A percentile compares a stretch with the other conserved stretches of the same genome.
These are phyloP conservation scores for Xylocampa areola DNA, from an alignment of 2,888 invertebrate species.

Conservation along the genomic window DNA sequence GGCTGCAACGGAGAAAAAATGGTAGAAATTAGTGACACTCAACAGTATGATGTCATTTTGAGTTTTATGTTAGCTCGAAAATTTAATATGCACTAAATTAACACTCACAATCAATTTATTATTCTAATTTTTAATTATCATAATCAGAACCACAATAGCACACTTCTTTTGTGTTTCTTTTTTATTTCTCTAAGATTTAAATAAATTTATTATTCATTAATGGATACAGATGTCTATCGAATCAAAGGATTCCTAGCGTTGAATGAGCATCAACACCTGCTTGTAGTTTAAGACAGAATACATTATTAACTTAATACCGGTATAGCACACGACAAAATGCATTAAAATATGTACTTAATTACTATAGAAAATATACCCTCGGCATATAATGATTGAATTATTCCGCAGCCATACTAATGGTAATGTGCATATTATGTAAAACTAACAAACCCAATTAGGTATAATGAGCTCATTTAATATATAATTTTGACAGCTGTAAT, in stretches of 20 bases:
- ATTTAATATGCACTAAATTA: neutral
- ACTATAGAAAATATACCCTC: slow-evolving; percentile 30
- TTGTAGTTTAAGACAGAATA: neutral
- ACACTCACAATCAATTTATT: neutral
- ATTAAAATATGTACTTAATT: slow-evolving; percentile 28
- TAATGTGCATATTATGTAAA: slow-evolving; percentile 53
- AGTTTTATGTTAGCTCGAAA: neutral
- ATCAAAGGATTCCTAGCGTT: slow-evolving; percentile 9
- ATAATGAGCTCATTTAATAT: slow-evolving; percentile 48
- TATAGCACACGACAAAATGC: slow-evolving; percentile 3
- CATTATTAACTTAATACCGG: neutral
- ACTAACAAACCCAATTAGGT: slow-evolving; percentile 49
- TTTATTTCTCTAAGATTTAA: neutral
- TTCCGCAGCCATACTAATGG: slow-evolving; percentile 36
- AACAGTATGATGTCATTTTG: slow-evolving; percentile 47
- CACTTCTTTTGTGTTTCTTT: neutral
- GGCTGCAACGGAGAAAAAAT: slow-evolving; percentile 60
- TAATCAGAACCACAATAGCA: neutral
- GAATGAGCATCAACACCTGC: slow-evolving; percentile 4
- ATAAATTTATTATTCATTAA: slow-evolving; percentile 13
- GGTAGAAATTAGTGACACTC: slow-evolving; percentile 17
- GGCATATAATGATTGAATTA: slow-evolving; percentile 45
- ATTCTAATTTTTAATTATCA: slow-evolving; percentile 11
- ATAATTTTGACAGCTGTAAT: slow-evolving; percentile 47
- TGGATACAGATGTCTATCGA: neutral